Evolutionary conservation across 1,140 invertebrate species (phyloP), one percentile per base, ranked within the genome.

Genomic region (Agrilus planipennis): DNA sequence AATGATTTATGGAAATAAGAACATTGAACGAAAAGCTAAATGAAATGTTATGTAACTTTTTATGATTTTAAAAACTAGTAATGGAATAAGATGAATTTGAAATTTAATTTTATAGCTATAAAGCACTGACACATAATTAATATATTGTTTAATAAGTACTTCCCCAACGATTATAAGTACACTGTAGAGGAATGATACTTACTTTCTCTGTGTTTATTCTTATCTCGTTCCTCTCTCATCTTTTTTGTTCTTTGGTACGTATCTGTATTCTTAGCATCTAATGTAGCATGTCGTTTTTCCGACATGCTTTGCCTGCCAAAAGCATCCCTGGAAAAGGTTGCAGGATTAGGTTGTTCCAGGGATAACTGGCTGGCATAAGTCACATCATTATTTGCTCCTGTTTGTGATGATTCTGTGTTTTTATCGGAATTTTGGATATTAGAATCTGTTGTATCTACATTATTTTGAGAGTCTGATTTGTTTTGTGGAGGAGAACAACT

Each of bases 261-360:
- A 56, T 92, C 90, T 1, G 89, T 94, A 53, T 75, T 81, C 61
- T 89, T 85, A n/a, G 92, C 90, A 67, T 96, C 91, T 22, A 93
- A 64, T 9, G 89, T 87, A 0, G 90, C 90, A 62, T 94, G 89
- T 31, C 92, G 70, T 61, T 96, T 96, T 64, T 97, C 93, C 1
- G 90, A 95, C 83, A 98, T 96, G 61, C 89, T 94, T 63, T 94
- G 89, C 17, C 92, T 68, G 0, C 92, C 92, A 46, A 96, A 77
- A 6, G 89, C 91, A 65, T 96, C 92, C 23, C 93, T 70, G 16
- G 79, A 77, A 18, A 44, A 44, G n/a, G 34, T 21, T 57, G 88
- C 88, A 51, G 76, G 75, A 21, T 71, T 64, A 0, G 69, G 70
- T 42, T 83, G 83, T 48, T 82, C 81, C 37, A 85, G 54, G 4